Percentiles rank a stretch among this genome's conserved stretches.
Conservation (phyloP, 2,888 invertebrate genomes). For the Zhuqinia jingwanae region DNA sequence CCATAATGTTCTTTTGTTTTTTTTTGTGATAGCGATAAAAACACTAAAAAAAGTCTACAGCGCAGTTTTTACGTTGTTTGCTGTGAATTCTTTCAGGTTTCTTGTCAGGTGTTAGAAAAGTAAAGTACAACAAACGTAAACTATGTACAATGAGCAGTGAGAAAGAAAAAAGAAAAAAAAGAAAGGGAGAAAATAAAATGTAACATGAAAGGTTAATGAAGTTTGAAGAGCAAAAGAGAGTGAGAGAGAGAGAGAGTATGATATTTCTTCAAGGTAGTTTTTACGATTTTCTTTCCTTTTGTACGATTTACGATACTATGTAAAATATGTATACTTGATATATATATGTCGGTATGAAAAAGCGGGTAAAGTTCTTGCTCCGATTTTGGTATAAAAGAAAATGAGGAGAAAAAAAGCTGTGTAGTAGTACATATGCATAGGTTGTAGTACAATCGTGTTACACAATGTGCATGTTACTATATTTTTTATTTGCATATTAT, state of each 20-base stretch:
- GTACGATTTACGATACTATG: too few relatives aligned
- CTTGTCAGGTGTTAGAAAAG: constrained; percentile 27
- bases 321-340: too few relatives aligned
- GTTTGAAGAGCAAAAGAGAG: constrained; percentile 1
- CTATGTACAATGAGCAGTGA: neutral
- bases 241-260: too few relatives aligned
- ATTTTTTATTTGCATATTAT: constrained; percentile 58
- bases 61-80: neutral
- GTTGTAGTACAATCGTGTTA: constrained; percentile 12
- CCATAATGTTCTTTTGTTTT: neutral
- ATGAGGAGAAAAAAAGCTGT: neutral
- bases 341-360: neutral
- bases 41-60: neutral
- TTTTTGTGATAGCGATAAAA: constrained; percentile 13
- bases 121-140: neutral
- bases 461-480: constrained; percentile 23
- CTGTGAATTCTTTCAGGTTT: neutral
- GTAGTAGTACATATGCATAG: neutral
- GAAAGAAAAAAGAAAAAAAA: too few relatives aligned
- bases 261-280: constrained; percentile 58
- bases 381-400: neutral
- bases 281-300: constrained; percentile 36
- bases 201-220: constrained; percentile 65
- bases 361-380: neutral
- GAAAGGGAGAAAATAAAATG: neutral